Evolutionary conservation across 1,140 invertebrate species (phyloP), one percentile per base, ranked within the genome.

Genomic region (Akabosia matsudoensis): DNA sequence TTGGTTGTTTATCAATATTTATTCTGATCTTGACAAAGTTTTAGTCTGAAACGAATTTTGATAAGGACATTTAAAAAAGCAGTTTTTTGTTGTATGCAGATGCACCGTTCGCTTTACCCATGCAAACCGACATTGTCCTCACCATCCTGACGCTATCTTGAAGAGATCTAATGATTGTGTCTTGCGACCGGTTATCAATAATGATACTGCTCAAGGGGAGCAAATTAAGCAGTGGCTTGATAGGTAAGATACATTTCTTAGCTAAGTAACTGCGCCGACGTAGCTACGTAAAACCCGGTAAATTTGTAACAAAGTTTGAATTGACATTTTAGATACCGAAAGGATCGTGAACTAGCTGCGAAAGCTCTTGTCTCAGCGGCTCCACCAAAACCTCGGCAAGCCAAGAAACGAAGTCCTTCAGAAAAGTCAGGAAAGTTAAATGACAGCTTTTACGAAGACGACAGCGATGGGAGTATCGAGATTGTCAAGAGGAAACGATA

Each of bases 81-180:
- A n/a, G 14, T 52, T 67, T 78, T 70, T 13, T 31, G 74, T 78
- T 70, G 75, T 84, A 88, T 70, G 75, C 84, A 88, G 87, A 70
- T 89, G 88, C 81, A 74, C 85, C 33, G 91, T 88, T 84, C 85
- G 91, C 75, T 94, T 93, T 82, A 92, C 92, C n/a, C 92, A 94
- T 85, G 91, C 92, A 0, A 93, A 94, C 82, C 84, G 92, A 31
- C 91, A 92, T 79, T 94, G 92, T 81, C 87, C 90, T 1, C 86
- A 89, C 79, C 89, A 91, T 86, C 89, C 89, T 0, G 87, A 88
- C 74, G 86, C 86, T 18, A 85, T 86, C 54, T 82, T 91, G 14
- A 87, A 87, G 76, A 83, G 90, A 74, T 85, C 84, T 82, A 86
- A 87, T 64, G 87, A 89, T 45, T 85, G 88, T 75, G 86, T 87